These are phyloP conservation scores for Tachypleus tridentatus DNA, from an alignment of 1,140 invertebrate species.

Conservation along the genomic window DNA sequence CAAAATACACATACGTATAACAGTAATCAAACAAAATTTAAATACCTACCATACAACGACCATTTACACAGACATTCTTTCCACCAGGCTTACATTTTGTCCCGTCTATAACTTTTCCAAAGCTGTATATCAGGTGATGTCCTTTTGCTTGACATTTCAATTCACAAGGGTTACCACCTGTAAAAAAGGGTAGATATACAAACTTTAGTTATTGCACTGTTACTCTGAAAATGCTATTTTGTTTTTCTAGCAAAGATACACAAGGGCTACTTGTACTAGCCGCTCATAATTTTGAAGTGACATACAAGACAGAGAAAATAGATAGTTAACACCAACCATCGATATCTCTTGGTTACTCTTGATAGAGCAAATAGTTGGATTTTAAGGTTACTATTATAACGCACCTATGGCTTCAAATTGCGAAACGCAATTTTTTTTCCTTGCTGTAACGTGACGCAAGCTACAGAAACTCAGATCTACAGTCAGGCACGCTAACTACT, in stretches of 20 bases:
- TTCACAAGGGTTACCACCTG: conserved; percentile 24
- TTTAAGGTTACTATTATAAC: too few species aligned
- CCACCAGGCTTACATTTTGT: conserved; percentile 35
- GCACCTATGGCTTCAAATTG: too few species aligned
- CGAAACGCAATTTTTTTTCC: too few species aligned
- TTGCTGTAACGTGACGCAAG: too few species aligned
- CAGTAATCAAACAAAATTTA: conserved; percentile 1
- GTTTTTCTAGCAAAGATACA: neutral
- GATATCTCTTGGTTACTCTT: neutral
- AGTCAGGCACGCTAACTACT: too few species aligned
- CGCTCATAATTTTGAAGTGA: too few species aligned
- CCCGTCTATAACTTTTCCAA: conserved; percentile 35
- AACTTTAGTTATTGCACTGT: conserved; percentile 6
- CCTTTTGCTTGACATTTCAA: conserved; percentile 20
- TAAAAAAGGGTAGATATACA: neutral
- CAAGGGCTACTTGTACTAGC: too few species aligned
- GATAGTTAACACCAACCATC: neutral
- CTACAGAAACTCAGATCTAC: too few species aligned
- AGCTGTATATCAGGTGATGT: conserved; percentile 19
- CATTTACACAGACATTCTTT: conserved; percentile 34
- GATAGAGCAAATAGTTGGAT: too few species aligned
- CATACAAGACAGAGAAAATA: too few species aligned
- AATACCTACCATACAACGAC: conserved; percentile 35
- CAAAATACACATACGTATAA: neutral
- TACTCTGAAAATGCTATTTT: neutral